Base-by-base conservation (phyloP, 2,888 invertebrate genomes). In the Sylvicola cinctus region DNA sequence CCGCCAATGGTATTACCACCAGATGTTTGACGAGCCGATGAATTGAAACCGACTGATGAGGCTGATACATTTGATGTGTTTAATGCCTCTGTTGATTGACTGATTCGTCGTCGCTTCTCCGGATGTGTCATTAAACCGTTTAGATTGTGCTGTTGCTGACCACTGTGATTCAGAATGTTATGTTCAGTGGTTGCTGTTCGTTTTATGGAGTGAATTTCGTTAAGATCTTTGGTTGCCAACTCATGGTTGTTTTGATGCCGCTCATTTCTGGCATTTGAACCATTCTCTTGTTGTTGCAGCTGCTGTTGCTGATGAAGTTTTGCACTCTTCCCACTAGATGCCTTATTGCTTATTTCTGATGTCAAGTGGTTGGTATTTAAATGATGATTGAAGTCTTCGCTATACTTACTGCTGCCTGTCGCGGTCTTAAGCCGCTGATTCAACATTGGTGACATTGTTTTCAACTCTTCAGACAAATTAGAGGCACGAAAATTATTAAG, bases 61-160 rank as follows among this genome's bases (percentile, higher is more conserved):
- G 20, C 8, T 20, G 20, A n/a, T n/a, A n/a, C 20, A 20, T 20
- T 20, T 20, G 20, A 20, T 6, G 20, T 6, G 20, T 8, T 20
- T 8, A 20, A 20, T 20, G 20, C 8, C 4, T 20, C 20, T 20
- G 20, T 20, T 20, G 20, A 20, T 8, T 35, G 35, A 16, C 36
- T 36, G n/a, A 36, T 26, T 6, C 36, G 29, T n/a, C 36, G 29
- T 23, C 31, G 32, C 27, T 36, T 36, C 29, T 36, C 36, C n/a
- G 33, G 33, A 14, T 27, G 20, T 6, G 8, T 28, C 11, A 36
- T 13, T 14, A 30, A 17, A 26, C 36, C 36, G 27, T 36, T 36
- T 16, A 31, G 31, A 31, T 25, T 30, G 28, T 28, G 28, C 28
- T 28, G 28, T 5, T 28, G 6, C n/a, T n/a, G n/a, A 11, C 14